phyloP scores from a whole-genome alignment of 2,888 invertebrate genomes.

The Cephus spinipes region DNA sequence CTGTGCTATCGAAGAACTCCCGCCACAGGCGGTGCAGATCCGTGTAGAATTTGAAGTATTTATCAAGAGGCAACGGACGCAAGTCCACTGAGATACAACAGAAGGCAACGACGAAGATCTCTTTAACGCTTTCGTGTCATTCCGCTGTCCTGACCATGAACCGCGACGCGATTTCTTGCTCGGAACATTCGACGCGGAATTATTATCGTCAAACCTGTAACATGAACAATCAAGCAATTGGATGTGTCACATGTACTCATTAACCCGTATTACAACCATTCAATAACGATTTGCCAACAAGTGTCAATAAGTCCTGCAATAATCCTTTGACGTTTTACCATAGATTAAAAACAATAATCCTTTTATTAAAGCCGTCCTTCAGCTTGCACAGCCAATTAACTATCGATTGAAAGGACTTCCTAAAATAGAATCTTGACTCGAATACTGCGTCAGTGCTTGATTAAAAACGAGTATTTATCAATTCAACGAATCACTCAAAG shows the following conservation, averaged over 20 bases:
- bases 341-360: background rate
- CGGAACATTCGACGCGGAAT: constrained; percentile 31
- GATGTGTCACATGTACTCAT: background rate
- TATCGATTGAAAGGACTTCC: background rate
- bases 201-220: constrained; percentile 30
- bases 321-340: background rate
- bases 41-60: constrained; percentile 74
- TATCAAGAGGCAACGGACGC: constrained; percentile 79
- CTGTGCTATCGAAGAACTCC: constrained; percentile 63
- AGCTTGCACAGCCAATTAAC: background rate
- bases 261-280: background rate
- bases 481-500: background rate
- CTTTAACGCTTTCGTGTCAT: constrained; percentile 38
- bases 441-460: background rate
- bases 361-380: background rate
- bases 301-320: background rate
- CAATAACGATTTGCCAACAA: background rate
- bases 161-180: constrained; percentile 47
- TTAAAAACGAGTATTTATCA: background rate
- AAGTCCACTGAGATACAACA: constrained; percentile 71
- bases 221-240: background rate
- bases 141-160: constrained; percentile 52
- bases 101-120: constrained; percentile 58
- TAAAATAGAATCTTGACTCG: background rate
- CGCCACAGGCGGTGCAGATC: constrained; percentile 81